Percentiles rank a stretch among this genome's conserved stretches.
phyloP scores from a whole-genome alignment of 2,797 vertebrate genomes.

The Lacerta bilineata region DNA sequence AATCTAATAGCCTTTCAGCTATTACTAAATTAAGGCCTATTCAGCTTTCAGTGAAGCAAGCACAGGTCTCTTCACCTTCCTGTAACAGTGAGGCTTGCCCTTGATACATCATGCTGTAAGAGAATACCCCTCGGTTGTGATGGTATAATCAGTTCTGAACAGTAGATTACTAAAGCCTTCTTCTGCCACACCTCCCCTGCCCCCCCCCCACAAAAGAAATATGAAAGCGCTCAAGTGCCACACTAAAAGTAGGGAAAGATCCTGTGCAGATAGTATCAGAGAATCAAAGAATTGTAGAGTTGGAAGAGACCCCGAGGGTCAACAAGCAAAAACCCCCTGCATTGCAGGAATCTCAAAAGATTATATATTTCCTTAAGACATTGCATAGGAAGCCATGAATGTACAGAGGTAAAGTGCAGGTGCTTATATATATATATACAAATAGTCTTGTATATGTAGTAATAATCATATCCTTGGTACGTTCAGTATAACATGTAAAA shows the following conservation, averaged over 20 bases:
- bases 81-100: constrained; percentile 3
- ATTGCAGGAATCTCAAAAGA: background rate
- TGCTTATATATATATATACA: background rate
- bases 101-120: background rate
- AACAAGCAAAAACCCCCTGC: too few species aligned
- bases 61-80: constrained; percentile 35
- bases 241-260: background rate
- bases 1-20: constrained; percentile 68
- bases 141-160: constrained; percentile 3
- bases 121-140: constrained; percentile 7
- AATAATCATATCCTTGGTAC: background rate
- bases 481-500: constrained; percentile 6
- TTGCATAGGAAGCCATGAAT: background rate
- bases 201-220: too few species aligned
- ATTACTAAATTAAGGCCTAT: constrained; percentile 67
- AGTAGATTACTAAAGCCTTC: constrained; percentile 17
- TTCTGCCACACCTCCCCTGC: background rate
- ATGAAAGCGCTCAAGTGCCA: background rate
- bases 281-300: too few species aligned
- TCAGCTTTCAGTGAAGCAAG: constrained; percentile 50
- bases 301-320: too few species aligned
- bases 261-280: background rate
- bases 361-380: background rate
- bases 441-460: background rate
- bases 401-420: background rate